These are phyloP conservation scores for Perca fluviatilis DNA, from an alignment of 2,113 vertebrate genomes.

Conservation along the genomic window DNA sequence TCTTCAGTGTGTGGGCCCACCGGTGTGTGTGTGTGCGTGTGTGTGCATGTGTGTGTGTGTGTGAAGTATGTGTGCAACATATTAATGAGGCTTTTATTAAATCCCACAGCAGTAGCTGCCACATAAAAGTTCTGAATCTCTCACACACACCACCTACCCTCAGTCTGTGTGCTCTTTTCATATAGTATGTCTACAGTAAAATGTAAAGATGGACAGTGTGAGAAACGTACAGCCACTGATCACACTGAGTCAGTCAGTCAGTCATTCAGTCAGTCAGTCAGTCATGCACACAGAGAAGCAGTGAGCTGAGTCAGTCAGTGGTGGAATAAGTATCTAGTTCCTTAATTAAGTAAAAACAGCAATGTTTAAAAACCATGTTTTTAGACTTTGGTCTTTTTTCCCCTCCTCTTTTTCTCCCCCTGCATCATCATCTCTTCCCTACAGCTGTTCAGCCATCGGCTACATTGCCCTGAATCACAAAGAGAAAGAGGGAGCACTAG, in stretches of 20 bases:
- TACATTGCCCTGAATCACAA: neutral
- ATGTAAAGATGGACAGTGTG: neutral
- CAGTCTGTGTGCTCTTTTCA: constrained; percentile 16
- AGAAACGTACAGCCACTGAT: constrained; percentile 10
- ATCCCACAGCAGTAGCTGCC: constrained; percentile 71
- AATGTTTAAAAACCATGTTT: neutral
- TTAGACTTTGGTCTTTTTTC: constrained; percentile 22
- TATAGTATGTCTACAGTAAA: neutral
- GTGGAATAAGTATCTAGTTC: neutral
- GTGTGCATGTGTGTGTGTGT: constrained; percentile 26
- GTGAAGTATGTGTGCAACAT: constrained; percentile 66
- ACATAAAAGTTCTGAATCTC: constrained; percentile 55
- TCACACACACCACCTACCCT: constrained; percentile 30
- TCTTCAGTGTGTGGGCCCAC: constrained; percentile 64
- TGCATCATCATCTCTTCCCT: constrained; percentile 39
- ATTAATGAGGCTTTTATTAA: constrained; percentile 77
- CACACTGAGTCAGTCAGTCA: constrained; percentile 8
- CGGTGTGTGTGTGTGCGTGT: constrained; percentile 38
- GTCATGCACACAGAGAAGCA: neutral
- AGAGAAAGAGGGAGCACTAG: neutral
- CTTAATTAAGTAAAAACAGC: neutral
- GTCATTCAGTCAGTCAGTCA: constrained; percentile 2
- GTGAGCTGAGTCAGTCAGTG: constrained; percentile 6
- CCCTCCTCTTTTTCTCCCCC: neutral
- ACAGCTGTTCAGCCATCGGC: constrained; percentile 56